These are phyloP conservation scores for Dorcus hopei DNA, from an alignment of 2,888 invertebrate genomes.

Conservation along the genomic window DNA sequence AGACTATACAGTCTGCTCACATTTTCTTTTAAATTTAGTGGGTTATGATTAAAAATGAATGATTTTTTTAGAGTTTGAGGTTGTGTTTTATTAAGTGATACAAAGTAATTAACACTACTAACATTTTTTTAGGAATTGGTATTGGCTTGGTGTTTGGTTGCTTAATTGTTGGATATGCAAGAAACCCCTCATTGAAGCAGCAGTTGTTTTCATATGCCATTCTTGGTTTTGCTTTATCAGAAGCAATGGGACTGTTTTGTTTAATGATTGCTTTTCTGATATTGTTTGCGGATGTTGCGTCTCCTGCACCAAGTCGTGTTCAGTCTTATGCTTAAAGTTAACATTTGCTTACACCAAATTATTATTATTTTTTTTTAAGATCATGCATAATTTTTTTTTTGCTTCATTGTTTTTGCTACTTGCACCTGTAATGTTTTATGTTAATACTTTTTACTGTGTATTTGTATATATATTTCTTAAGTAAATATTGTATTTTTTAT, in stretches of 20 bases:
- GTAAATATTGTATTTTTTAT: too few species aligned
- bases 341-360: background rate
- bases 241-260: conserved; percentile 99
- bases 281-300: conserved; percentile 67
- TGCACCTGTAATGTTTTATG: background rate
- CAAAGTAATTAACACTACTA: background rate
- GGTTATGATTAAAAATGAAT: too few species aligned
- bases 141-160: conserved; percentile 97
- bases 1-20: too few species aligned
- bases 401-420: background rate
- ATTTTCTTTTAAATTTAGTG: too few species aligned
- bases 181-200: conserved; percentile 95
- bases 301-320: too few species aligned
- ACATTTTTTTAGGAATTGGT: conserved; percentile 75
- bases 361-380: too few species aligned
- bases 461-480: background rate
- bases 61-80: too few species aligned
- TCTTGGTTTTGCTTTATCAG: conserved; percentile 94
- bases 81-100: background rate
- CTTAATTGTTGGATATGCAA: conserved; percentile 93
- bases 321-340: too few species aligned
- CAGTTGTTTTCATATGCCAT: conserved; percentile 98
- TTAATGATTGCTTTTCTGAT: conserved; percentile 98
- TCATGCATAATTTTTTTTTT: background rate
- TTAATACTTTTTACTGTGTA: background rate